A percentile compares a stretch with the other conserved stretches of the same genome.
Evolutionary conservation across 2,888 invertebrate genomes (phyloP).

Genomic region (Conchocele bisecta): DNA sequence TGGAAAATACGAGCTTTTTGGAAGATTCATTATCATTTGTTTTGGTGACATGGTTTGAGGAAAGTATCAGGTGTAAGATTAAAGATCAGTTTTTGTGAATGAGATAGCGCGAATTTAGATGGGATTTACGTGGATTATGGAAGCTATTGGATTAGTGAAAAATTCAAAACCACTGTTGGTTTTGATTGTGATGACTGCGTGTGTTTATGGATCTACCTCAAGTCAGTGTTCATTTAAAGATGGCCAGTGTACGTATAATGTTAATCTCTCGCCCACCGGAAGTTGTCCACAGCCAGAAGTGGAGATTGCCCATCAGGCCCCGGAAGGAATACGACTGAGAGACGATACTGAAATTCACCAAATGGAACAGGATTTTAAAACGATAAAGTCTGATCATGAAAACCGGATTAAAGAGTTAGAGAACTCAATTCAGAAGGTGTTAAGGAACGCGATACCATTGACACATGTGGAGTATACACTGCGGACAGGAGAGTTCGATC

Average conservation of each 20-base stretch:
- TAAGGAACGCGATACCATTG: constrained; percentile 55
- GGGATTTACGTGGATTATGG: too few relatives aligned
- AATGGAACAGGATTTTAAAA: constrained; percentile 61
- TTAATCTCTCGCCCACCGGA: constrained; percentile 49
- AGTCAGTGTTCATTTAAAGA: constrained; percentile 59
- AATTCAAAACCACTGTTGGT: too few relatives aligned
- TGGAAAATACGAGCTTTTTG: too few relatives aligned
- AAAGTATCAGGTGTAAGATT: too few relatives aligned
- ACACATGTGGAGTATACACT: constrained; percentile 3
- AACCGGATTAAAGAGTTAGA: constrained; percentile 64
- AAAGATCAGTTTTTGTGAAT: too few relatives aligned
- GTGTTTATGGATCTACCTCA: too few relatives aligned
- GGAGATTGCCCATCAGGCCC: neutral
- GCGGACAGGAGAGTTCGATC: neutral
- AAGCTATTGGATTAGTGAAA: too few relatives aligned
- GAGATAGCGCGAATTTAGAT: too few relatives aligned
- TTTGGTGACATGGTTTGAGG: too few relatives aligned
- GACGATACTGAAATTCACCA: constrained; percentile 50
- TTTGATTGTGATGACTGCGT: too few relatives aligned
- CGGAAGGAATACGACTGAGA: constrained; percentile 18
- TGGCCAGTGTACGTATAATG: constrained; percentile 63
- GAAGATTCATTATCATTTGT: too few relatives aligned
- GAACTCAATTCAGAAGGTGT: constrained; percentile 61
- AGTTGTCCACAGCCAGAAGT: constrained; percentile 39
- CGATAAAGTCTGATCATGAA: constrained; percentile 65